A percentile compares a stretch with the other conserved stretches of the same genome.
Evolutionary conservation across 2,113 vertebrate genomes (phyloP).

Genomic region (Psilopogon haemacephalus): DNA sequence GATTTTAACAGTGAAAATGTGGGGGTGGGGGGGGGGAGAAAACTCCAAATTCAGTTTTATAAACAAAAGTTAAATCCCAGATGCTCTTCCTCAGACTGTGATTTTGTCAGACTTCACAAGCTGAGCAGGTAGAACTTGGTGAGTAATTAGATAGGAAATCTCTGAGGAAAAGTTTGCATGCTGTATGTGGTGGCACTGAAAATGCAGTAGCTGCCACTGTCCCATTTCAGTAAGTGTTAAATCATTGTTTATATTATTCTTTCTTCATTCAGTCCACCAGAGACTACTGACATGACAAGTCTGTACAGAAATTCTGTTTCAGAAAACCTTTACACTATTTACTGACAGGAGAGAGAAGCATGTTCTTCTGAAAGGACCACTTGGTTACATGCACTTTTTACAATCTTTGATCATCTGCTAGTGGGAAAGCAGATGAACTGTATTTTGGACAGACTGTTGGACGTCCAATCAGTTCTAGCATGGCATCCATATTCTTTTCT

Average conservation of each 20-base stretch:
- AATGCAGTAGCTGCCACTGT: background rate
- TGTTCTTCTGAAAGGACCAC: background rate
- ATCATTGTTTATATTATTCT: background rate
- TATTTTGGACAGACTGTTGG: background rate
- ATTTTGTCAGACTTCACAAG: constrained; percentile 38
- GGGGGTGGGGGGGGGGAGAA: background rate
- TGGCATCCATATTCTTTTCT: background rate
- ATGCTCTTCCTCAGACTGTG: constrained; percentile 16
- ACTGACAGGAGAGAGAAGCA: background rate
- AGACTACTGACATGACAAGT: background rate
- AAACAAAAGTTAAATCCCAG: constrained; percentile 56
- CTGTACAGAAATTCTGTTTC: background rate
- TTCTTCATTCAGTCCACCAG: background rate
- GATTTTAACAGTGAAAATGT: constrained; percentile 24
- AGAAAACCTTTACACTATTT: background rate
- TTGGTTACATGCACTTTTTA: background rate
- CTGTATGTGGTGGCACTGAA: background rate
- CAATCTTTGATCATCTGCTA: background rate
- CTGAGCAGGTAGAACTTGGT: background rate
- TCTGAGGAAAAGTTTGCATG: background rate
- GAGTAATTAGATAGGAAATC: constrained; percentile 41
- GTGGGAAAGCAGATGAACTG: background rate
- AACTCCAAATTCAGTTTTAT: constrained; percentile 39
- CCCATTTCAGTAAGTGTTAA: background rate
- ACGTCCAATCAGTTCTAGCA: background rate